These are phyloP conservation scores for Torymus tubicola DNA, from an alignment of 2,888 invertebrate genomes.

Conservation along the genomic window DNA sequence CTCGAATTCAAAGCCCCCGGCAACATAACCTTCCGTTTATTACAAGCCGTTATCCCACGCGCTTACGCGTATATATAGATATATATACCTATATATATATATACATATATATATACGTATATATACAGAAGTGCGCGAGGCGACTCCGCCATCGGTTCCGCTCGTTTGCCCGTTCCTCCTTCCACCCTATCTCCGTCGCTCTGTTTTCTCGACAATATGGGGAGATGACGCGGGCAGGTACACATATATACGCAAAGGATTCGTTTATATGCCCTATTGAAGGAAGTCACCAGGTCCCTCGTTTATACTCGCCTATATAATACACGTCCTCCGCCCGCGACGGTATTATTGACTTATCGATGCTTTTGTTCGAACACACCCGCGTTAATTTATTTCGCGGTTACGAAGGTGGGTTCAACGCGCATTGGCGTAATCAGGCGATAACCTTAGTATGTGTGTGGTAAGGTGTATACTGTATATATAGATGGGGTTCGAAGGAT, in stretches of 20 bases:
- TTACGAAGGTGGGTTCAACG: too few species aligned
- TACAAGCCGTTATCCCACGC: slow-evolving; percentile 60
- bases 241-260: background rate
- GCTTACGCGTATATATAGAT: slow-evolving; percentile 33
- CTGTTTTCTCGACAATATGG: slow-evolving; percentile 30
- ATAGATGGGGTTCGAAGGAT: too few species aligned
- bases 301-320: background rate
- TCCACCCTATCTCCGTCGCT: background rate
- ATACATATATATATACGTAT: slow-evolving; percentile 19
- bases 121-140: slow-evolving; percentile 24
- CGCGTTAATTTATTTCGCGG: slow-evolving; percentile 8
- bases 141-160: slow-evolving; percentile 51
- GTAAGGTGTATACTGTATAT: too few species aligned
- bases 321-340: background rate
- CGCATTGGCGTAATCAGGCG: too few species aligned
- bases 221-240: background rate
- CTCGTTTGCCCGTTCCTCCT: slow-evolving; percentile 51
- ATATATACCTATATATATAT: slow-evolving; percentile 19
- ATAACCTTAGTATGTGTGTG: too few species aligned
- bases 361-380: background rate
- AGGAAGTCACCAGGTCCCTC: too few species aligned
- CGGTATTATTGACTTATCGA: slow-evolving; percentile 30
- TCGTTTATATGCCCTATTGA: too few species aligned
- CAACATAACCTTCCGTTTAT: slow-evolving; percentile 62
- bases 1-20: slow-evolving; percentile 60